Percentiles rank a stretch among this genome's conserved stretches.
Evolutionary conservation across 2,113 vertebrate species (phyloP).

Genomic region (Nothobranchius furzeri): DNA sequence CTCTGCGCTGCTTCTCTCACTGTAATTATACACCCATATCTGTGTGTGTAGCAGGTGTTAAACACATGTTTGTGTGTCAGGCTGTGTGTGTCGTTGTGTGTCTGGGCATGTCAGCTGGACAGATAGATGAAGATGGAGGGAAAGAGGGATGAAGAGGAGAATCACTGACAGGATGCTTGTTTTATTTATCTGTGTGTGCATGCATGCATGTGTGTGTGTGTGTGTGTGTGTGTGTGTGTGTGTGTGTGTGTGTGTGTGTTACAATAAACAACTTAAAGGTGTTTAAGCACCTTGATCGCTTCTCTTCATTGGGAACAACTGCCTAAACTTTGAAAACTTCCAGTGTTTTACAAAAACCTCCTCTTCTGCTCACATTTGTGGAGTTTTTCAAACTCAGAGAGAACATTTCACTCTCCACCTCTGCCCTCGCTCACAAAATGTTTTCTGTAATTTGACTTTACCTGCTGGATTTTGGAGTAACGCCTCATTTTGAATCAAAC

Average conservation of each 20-base stretch:
- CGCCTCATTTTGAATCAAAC: conserved; percentile 27
- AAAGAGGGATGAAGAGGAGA: conserved; percentile 47
- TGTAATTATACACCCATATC: conserved; percentile 74
- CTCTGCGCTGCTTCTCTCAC: conserved; percentile 73
- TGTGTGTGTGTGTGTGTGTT: conserved; percentile 29
- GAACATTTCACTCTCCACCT: conserved; percentile 31
- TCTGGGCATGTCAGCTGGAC: conserved; percentile 23
- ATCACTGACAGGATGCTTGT: conserved; percentile 68
- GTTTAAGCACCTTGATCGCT: too few relatives aligned
- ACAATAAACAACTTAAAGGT: not conserved
- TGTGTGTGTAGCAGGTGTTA: conserved; percentile 13
- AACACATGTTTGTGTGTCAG: conserved; percentile 16
- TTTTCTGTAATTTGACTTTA: conserved; percentile 19
- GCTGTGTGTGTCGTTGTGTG: conserved; percentile 29
- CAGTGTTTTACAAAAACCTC: not conserved
- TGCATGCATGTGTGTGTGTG: conserved; percentile 25
- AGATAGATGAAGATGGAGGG: conserved; percentile 14
- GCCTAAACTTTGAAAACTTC: conserved; percentile 15
- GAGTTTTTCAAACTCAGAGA: conserved; percentile 23
- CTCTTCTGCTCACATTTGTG: conserved; percentile 33
- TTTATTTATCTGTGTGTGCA: conserved; percentile 39
- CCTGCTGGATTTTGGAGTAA: not conserved
- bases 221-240: conserved; percentile 21
- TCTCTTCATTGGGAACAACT: too few relatives aligned
- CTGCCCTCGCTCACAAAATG: conserved; percentile 9